phyloP scores from a whole-genome alignment of 2,888 invertebrate species.

The Isotomurus palustris region DNA sequence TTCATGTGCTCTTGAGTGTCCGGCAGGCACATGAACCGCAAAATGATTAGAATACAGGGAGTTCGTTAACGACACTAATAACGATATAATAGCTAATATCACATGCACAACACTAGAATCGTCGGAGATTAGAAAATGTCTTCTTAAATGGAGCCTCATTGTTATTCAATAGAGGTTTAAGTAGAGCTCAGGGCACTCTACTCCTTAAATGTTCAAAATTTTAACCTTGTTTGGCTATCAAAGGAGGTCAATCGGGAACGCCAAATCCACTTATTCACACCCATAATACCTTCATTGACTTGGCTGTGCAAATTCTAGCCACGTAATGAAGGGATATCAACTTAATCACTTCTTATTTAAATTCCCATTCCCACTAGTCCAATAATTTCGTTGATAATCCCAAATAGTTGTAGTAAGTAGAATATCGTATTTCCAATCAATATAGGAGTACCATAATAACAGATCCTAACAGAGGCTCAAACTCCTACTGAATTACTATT shows the following conservation, averaged over 20 bases:
- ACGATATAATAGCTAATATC: constrained; percentile 5
- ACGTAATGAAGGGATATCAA: too few relatives aligned
- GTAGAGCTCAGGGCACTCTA: constrained; percentile 1
- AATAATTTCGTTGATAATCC: too few relatives aligned
- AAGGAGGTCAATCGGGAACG: constrained; percentile 7
- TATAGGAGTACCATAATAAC: too few relatives aligned
- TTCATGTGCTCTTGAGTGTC: constrained; percentile 49
- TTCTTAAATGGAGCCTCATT: constrained; percentile 4
- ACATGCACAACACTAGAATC: constrained; percentile 8
- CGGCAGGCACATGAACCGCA: constrained; percentile 54
- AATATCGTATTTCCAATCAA: too few relatives aligned
- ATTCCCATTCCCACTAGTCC: too few relatives aligned
- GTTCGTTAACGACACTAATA: background rate
- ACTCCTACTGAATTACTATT: too few relatives aligned
- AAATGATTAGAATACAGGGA: constrained; percentile 53
- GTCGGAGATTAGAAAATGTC: too few relatives aligned
- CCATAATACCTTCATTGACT: constrained; percentile 6
- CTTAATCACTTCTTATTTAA: too few relatives aligned
- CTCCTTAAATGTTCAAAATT: constrained; percentile 3
- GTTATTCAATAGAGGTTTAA: background rate
- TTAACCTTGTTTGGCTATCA: constrained; percentile 2
- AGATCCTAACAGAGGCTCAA: too few relatives aligned
- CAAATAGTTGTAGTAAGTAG: too few relatives aligned
- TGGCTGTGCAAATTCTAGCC: too few relatives aligned
- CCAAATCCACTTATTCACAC: background rate